Evolutionary conservation across 2,797 vertebrate species (phyloP).

Genomic region (Aphelocoma californica): DNA sequence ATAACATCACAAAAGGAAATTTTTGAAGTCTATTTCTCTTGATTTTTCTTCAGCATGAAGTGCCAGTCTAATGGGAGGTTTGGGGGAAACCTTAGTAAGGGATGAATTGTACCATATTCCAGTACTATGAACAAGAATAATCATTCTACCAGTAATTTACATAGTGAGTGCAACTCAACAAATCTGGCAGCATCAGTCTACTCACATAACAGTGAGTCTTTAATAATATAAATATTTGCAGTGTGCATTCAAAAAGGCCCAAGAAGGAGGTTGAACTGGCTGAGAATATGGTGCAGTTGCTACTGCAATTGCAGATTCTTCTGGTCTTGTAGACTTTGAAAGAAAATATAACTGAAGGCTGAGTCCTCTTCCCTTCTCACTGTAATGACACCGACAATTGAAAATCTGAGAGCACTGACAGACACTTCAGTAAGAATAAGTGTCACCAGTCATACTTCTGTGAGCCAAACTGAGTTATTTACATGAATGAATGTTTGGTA

Average conservation of each 20-base stretch:
- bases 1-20: not conserved
- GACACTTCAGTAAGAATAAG: not conserved
- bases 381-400: accelerated
- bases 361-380: not conserved
- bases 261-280: not conserved
- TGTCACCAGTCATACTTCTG: not conserved
- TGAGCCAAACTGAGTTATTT: not conserved
- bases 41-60: not conserved
- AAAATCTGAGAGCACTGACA: not conserved
- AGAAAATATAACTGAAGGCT: not conserved
- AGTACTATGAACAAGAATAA: not conserved
- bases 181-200: not conserved
- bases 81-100: not conserved
- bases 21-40: not conserved
- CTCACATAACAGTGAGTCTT: not conserved
- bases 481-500: not conserved
- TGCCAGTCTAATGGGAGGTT: not conserved
- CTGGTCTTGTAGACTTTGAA: not conserved
- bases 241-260: not conserved
- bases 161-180: not conserved
- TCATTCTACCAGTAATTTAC: not conserved
- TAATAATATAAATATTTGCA: not conserved
- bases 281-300: not conserved
- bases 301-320: not conserved
- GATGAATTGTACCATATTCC: not conserved